Base-by-base conservation (phyloP, 2,888 invertebrate genomes). In the Beris chalybata region DNA sequence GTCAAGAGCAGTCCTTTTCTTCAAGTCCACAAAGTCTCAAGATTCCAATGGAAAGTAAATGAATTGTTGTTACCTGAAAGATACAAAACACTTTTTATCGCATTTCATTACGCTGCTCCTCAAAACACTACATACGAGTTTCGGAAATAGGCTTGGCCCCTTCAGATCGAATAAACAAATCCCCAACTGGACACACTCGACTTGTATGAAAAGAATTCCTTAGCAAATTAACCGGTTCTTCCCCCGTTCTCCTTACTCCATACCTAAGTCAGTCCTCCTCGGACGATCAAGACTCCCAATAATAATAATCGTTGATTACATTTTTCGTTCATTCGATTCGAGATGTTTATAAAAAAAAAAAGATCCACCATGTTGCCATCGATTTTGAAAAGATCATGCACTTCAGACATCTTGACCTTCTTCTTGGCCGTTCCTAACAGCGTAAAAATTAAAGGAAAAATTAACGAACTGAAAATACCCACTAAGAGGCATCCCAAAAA, bases 331-430 rank as follows among this genome's bases (percentile, higher is more conserved):
- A 32, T 32, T 54, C 38, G 54, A 56, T 56, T 38, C 56, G 56
- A 56, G 32, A 13, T 15, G 3, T n/a, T 3, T 22, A 22, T 22
- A 3, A 22, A 22, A 22, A 22, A n/a, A 56, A 38, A 43, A 56
- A 56, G 56, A 56, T 56, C 32, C 11, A 11, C 43, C 43, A 56
- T 56, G 13, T 9, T 43, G 15, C 43, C 6, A n/a, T n/a, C 15
- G 38, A 54, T 56, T 56, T 38, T 7, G 22, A 38, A n/a, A 11
- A 43, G 56, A 56, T 56, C 56, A 56, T 15, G 38, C 44, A 43
- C 38, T 56, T 43, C 43, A 56, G 56, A 43, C 56, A 9, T 38
- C 56, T 56, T 56, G 56, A 56, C 56, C 56, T 56, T 56, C 43
- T 15, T 56, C 56, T 38, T 43, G 22, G 22, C 22, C 56, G 56